Conservation (phyloP, 2,113 vertebrate species). For the Actinemys pallida region DNA sequence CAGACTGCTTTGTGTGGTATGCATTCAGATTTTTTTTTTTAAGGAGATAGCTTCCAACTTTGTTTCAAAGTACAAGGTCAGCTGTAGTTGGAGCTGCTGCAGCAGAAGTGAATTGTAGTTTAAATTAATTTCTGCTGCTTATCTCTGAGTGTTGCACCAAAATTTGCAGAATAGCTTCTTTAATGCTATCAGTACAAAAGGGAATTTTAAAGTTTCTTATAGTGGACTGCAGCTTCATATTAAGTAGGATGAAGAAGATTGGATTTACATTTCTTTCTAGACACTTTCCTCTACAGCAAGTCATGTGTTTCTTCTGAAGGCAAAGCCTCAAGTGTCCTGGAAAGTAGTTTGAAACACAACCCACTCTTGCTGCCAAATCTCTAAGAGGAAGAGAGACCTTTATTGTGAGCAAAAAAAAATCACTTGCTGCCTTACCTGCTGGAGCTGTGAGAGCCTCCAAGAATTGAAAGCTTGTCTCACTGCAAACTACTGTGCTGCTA, state of each 20-base stretch:
- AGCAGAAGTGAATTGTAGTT: neutral
- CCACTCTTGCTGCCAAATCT: neutral
- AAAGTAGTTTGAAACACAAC: neutral
- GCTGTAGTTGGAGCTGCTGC: neutral
- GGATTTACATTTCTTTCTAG: neutral
- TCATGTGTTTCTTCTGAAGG: no score
- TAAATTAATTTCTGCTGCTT: neutral
- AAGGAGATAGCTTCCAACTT: neutral
- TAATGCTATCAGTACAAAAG: neutral
- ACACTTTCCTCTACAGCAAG: neutral
- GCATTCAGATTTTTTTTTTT: no score
- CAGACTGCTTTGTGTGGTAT: neutral
- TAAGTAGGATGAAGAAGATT: neutral
- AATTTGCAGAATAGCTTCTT: neutral
- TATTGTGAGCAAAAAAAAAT: neutral
- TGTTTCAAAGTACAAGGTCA: neutral
- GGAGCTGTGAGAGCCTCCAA: neutral
- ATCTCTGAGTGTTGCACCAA: neutral
- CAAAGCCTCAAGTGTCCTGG: no score
- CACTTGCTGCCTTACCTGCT: neutral
- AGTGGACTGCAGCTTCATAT: neutral
- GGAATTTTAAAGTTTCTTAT: neutral
- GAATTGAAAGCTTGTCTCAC: neutral
- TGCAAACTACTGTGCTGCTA: neutral
- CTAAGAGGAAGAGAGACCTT: neutral